A percentile compares a stretch with the other conserved stretches of the same genome.
These are phyloP conservation scores for Apotomis capreana DNA, from an alignment of 2,888 invertebrate genomes.

Conservation along the genomic window DNA sequence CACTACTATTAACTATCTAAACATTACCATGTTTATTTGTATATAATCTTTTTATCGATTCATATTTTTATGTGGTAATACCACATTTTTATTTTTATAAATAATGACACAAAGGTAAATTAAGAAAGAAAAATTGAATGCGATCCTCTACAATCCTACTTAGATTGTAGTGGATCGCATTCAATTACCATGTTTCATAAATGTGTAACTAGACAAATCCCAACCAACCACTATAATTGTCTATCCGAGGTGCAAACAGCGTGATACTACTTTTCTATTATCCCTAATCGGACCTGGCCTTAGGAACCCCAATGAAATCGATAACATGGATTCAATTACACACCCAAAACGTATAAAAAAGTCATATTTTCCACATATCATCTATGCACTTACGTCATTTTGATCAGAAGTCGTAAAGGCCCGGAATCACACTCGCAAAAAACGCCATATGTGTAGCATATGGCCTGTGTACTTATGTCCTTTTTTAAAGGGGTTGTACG, in stretches of 20 bases:
- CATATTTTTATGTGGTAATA: no score
- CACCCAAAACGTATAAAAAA: neutral
- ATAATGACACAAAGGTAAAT: no score
- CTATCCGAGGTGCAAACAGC: constrained; percentile 7
- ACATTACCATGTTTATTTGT: no score
- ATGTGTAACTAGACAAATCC: neutral
- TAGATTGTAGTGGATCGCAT: no score
- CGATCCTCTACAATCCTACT: no score
- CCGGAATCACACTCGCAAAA: neutral
- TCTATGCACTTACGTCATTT: neutral
- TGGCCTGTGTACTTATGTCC: neutral
- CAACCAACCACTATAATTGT: neutral
- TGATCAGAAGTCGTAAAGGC: neutral
- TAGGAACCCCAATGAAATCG: constrained; percentile 32
- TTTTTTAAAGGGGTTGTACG: neutral
- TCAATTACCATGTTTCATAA: no score
- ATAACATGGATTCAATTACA: constrained; percentile 54
- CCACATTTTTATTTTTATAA: no score
- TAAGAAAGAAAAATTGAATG: no score
- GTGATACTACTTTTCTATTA: constrained; percentile 19
- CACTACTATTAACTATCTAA: no score
- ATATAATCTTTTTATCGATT: no score
- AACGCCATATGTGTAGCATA: no score
- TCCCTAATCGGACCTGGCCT: constrained; percentile 12
- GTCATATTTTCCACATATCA: no score